Conservation (phyloP, 2,113 vertebrate species). For the Semnornis frantzii region DNA sequence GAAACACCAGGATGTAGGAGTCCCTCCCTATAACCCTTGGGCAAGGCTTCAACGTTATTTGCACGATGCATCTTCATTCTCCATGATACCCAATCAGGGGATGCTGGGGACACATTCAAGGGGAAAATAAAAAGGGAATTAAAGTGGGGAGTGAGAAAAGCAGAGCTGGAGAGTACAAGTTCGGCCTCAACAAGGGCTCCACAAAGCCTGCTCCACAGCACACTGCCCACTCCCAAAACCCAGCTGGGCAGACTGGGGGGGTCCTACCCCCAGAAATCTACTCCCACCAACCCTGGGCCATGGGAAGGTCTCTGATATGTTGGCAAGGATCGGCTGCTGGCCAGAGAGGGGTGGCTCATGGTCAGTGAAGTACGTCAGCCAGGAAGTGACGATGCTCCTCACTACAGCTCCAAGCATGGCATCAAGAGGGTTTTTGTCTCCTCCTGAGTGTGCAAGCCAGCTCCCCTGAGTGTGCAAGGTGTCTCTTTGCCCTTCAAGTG, state of each 20-base stretch:
- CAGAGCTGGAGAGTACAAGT: not conserved
- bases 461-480: not conserved
- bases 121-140: not conserved
- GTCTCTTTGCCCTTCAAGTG: not conserved
- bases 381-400: not conserved
- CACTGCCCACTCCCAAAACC: not conserved
- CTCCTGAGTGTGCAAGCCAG: not conserved
- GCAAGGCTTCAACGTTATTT: constrained; percentile 30
- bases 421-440: rapidly evolving
- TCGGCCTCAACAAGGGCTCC: not conserved
- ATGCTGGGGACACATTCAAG: not conserved
- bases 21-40: not conserved
- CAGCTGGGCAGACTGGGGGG: not conserved
- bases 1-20: not conserved
- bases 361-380: not conserved
- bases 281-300: not conserved
- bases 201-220: not conserved
- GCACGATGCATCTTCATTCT: constrained; percentile 13
- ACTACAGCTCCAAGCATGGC: not conserved
- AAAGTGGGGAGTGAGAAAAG: not conserved
- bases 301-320: rapidly evolving
- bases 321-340: not conserved
- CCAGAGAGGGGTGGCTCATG: rapidly evolving
- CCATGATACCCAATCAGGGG: not conserved
- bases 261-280: not conserved